Percentiles rank a stretch among this genome's conserved stretches.
These are phyloP conservation scores for Dynastes grantii DNA, from an alignment of 2,888 invertebrate species.

Conservation along the genomic window DNA sequence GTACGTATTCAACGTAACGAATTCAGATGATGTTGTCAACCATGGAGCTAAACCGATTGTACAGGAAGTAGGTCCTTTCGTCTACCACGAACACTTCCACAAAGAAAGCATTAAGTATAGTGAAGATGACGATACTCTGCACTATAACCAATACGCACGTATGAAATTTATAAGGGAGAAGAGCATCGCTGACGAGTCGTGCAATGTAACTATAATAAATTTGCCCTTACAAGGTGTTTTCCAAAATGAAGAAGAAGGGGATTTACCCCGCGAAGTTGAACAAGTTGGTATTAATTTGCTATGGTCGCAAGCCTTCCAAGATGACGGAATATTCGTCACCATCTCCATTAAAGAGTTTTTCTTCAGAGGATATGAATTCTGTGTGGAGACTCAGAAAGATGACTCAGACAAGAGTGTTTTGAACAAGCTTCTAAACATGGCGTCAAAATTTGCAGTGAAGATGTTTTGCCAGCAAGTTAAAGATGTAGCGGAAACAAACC, in stretches of 20 bases:
- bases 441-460: neutral
- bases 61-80: constrained; percentile 79
- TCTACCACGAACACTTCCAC: constrained; percentile 74
- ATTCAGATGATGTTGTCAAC: constrained; percentile 73
- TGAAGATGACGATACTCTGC: neutral
- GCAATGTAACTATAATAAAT: neutral
- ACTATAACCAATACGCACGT: neutral
- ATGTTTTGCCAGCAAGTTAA: constrained; percentile 16
- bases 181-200: neutral
- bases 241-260: constrained; percentile 27
- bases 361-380: constrained; percentile 76
- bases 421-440: too few species aligned
- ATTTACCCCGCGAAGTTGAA: neutral
- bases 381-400: constrained; percentile 58
- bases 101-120: neutral
- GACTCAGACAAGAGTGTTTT: neutral
- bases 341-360: constrained; percentile 74
- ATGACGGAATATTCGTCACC: constrained; percentile 50
- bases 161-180: constrained; percentile 3
- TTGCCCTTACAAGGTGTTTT: constrained; percentile 33
- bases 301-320: constrained; percentile 23
- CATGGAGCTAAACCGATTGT: constrained; percentile 75
- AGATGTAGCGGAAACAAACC: neutral
- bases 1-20: constrained; percentile 79
- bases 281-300: neutral